phyloP scores from a whole-genome alignment of 2,888 invertebrate genomes.

The Alloplasta piceator region DNA sequence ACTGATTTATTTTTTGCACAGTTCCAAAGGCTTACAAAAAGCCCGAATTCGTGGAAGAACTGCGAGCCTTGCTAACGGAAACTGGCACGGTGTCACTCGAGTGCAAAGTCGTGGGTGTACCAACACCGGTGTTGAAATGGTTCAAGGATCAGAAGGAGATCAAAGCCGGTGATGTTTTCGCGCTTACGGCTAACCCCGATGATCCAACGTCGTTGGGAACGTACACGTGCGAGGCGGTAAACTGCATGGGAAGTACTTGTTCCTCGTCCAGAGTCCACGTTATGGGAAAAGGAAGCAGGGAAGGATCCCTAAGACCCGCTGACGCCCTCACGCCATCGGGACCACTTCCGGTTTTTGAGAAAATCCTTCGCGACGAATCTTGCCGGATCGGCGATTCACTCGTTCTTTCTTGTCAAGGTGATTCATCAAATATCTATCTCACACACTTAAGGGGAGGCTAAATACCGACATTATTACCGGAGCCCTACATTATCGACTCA shows the following conservation, averaged over 20 bases:
- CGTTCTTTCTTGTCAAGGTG: conserved; percentile 90
- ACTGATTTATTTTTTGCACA: conserved; percentile 72
- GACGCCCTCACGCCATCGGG: conserved; percentile 86
- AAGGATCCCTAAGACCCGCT: conserved; percentile 88
- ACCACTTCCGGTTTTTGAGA: conserved; percentile 91
- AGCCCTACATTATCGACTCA: no score
- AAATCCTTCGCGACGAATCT: conserved; percentile 89
- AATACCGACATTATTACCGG: no score
- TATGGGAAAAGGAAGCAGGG: conserved; percentile 89
- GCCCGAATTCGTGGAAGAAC: conserved; percentile 94
- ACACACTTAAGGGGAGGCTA: no score
- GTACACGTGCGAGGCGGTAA: conserved; percentile 94
- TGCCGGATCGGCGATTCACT: conserved; percentile 91
- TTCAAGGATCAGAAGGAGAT: conserved; percentile 94
- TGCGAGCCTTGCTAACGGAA: conserved; percentile 92
- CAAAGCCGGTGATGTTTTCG: conserved; percentile 95
- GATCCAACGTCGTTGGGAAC: conserved; percentile 94
- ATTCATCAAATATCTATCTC: conserved; percentile 51
- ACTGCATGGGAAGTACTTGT: conserved; percentile 94
- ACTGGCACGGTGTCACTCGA: conserved; percentile 95
- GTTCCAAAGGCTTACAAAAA: conserved; percentile 95
- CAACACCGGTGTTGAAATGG: conserved; percentile 91
- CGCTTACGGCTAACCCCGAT: conserved; percentile 92
- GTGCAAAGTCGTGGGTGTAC: conserved; percentile 96
- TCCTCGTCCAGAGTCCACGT: conserved; percentile 93